Base-by-base conservation (phyloP, 2,797 vertebrate species). In the Centropyge bicolor region DNA sequence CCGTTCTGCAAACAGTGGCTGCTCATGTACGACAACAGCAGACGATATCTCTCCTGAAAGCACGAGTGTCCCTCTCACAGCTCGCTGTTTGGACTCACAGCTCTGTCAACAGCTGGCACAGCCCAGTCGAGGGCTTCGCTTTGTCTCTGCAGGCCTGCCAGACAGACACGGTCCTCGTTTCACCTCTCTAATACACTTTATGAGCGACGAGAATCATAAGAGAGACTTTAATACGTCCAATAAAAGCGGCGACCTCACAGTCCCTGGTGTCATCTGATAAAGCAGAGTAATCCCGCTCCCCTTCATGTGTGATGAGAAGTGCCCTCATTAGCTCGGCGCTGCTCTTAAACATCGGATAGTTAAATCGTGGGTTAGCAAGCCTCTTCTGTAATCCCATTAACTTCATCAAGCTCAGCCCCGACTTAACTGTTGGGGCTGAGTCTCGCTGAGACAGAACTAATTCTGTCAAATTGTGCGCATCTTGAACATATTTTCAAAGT, bases 371-470 rank as follows among this genome's bases (percentile, higher is more conserved):
- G 86, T 92, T 90, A 89, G 91, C 73, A 84, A 85, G 70, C 83
- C 74, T 72, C 81, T 51, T 79, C 79, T 83, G 72, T 94, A 94
- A 95, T 95, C 92, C 91, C 91, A 92, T 94, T 93, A 93, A 88
- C 86, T 85, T 78, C 85, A 87, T 87, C 90, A 74, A 72, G 83
- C 88, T 88, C 86, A 84, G 85, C 56, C 76, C 57, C 24, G 38
- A 75, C 19, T 90, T 89, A 90, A 88, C 77, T 78, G 71, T 60
- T 46, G 68, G 78, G 89, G 82, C 55, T 35, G 54, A 72, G 43
- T 10, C 77, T 88, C 60, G 22, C 61, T 52, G 60, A 89, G 83
- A 91, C 80, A 87, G 74, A 87, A 73, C 80, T 81, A 86, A 91
- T 88, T 85, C 80, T 79, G 74, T 68, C 89, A 91, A 90, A 89